phyloP scores from a whole-genome alignment of 2,888 invertebrate genomes.

The Drosophila anomelani region DNA sequence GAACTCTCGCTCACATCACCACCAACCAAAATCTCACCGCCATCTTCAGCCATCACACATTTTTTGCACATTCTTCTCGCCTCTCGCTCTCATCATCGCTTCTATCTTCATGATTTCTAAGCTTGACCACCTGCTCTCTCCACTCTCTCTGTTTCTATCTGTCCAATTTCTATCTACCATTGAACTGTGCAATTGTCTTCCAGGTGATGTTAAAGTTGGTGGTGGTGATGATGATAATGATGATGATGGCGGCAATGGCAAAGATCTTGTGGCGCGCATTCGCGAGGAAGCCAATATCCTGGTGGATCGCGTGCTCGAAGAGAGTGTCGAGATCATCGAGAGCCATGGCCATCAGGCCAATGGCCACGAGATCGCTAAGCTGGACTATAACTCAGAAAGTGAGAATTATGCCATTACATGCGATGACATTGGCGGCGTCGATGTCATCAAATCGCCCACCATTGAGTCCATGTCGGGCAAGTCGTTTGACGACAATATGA shows the following conservation, averaged over 20 bases:
- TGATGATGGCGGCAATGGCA: conserved; percentile 50
- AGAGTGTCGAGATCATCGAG: conserved; percentile 83
- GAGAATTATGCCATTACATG: conserved; percentile 84
- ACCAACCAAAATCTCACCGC: conserved; percentile 51
- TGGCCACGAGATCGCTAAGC: conserved; percentile 66
- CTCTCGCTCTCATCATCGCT: conserved; percentile 42
- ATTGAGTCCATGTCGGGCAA: conserved; percentile 85
- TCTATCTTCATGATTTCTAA: conserved; percentile 64
- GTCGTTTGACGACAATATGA: conserved; percentile 84
- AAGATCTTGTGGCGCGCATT: conserved; percentile 69
- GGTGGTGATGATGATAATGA: conserved; percentile 57
- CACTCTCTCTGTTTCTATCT: conserved; percentile 47
- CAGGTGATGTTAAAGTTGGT: conserved; percentile 70
- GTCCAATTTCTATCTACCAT: conserved; percentile 58
- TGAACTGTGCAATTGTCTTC: conserved; percentile 77
- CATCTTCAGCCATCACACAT: conserved; percentile 52
- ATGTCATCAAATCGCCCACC: conserved; percentile 84
- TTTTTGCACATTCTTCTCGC: conserved; percentile 59
- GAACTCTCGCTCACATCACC: conserved; percentile 58
- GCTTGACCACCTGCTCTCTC: conserved; percentile 45
- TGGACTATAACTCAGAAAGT: conserved; percentile 83
- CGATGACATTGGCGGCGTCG: conserved; percentile 83
- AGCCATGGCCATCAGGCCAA: conserved; percentile 72
- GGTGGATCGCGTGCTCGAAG: conserved; percentile 84
- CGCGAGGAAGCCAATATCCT: conserved; percentile 83